Percentiles rank a stretch among this genome's conserved stretches.
These are phyloP conservation scores for Tylochromis polylepis DNA, from an alignment of 2,113 vertebrate genomes.

Conservation along the genomic window DNA sequence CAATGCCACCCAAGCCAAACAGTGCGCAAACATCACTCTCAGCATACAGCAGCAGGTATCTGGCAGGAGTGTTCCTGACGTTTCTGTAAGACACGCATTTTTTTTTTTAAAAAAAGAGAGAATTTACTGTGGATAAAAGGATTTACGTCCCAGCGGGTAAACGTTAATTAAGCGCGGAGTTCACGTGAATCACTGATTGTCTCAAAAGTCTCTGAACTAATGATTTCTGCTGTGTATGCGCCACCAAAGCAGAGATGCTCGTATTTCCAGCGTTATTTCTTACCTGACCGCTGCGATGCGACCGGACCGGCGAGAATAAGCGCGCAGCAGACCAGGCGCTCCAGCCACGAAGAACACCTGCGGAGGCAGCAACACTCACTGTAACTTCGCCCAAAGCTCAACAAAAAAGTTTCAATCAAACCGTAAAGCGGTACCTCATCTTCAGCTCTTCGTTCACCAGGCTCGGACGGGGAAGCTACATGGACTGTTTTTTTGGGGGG, in stretches of 20 bases:
- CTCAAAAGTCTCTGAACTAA: not conserved
- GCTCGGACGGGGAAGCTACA: conserved; percentile 5
- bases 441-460: conserved; percentile 24
- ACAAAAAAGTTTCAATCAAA: not conserved
- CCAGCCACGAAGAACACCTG: conserved; percentile 70
- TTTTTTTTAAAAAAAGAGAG: not conserved
- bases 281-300: conserved; percentile 71
- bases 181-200: not conserved
- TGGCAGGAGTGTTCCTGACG: not conserved
- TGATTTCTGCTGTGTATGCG: no score
- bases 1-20: not conserved
- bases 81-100: not conserved
- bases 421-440: conserved; percentile 48
- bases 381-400: not conserved
- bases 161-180: not conserved
- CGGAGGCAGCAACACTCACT: conserved; percentile 27
- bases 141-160: not conserved
- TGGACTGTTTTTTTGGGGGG: not conserved
- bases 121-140: not conserved
- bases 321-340: conserved; percentile 59
- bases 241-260: accelerated
- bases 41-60: not conserved
- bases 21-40: not conserved
- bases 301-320: conserved; percentile 38
- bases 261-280: not conserved